A percentile compares a stretch with the other conserved stretches of the same genome.
Conservation (phyloP, 2,888 invertebrate species). For the Formica aserva region DNA sequence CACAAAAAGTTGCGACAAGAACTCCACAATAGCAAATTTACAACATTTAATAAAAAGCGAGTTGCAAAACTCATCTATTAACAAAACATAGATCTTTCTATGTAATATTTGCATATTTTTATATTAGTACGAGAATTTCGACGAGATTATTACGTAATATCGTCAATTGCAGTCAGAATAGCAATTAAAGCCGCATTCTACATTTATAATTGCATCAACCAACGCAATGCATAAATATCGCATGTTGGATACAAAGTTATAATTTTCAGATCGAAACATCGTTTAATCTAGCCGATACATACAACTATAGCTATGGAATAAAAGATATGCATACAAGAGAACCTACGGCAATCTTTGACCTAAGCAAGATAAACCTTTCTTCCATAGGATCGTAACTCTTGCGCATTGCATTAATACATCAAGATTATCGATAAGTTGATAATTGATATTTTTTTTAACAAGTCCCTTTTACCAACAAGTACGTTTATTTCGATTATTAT, state of each 20-base stretch:
- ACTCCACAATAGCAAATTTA: background rate
- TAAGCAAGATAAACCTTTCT: background rate
- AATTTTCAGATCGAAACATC: conserved; percentile 20
- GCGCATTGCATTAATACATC: background rate
- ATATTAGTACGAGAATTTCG: background rate
- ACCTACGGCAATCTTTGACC: background rate
- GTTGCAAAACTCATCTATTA: background rate
- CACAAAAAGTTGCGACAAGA: background rate
- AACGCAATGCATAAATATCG: conserved; percentile 2
- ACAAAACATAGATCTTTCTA: background rate
- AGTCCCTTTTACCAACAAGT: background rate
- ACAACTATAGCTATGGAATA: conserved; percentile 47
- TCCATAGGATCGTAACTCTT: background rate
- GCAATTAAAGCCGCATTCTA: conserved; percentile 8
- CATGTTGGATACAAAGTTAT: background rate
- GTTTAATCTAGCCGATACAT: conserved; percentile 61
- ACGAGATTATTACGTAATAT: background rate
- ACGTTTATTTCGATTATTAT: background rate
- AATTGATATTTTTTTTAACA: background rate
- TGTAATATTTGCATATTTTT: background rate
- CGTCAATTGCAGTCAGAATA: background rate
- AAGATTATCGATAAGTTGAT: background rate
- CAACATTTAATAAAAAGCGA: background rate
- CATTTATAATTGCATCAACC: background rate
- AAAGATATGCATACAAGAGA: conserved; percentile 58